phyloP scores from a whole-genome alignment of 1,140 invertebrate genomes.

The Cotesia glomerata region DNA sequence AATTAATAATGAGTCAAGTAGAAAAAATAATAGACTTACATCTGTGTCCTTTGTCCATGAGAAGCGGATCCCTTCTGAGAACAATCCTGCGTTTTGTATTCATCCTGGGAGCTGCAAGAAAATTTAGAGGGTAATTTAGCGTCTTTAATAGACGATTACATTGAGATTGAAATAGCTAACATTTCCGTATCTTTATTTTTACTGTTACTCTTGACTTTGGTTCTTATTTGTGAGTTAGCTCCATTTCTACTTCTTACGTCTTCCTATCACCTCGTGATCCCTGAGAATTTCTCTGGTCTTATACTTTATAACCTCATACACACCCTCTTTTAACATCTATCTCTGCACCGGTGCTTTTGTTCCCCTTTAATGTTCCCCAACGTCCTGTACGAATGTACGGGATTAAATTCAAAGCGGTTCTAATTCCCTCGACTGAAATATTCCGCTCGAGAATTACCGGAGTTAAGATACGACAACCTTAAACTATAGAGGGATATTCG shows the following conservation, averaged over 20 bases:
- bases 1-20: no score
- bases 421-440: no score
- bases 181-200: not conserved
- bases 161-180: constrained; percentile 2
- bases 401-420: not conserved
- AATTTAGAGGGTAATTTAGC: constrained; percentile 26
- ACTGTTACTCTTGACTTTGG: no score
- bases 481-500: not conserved
- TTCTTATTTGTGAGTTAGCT: no score
- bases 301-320: no score
- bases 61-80: constrained; percentile 74
- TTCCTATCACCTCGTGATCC: no score
- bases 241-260: not conserved
- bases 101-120: constrained; percentile 66
- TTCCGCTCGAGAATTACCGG: no score
- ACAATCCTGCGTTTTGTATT: constrained; percentile 76
- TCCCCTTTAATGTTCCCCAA: not conserved
- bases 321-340: not conserved
- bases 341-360: not conserved
- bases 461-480: no score
- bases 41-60: constrained; percentile 80
- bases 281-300: no score
- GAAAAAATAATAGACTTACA: constrained; percentile 69
- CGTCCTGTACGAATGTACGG: not conserved
- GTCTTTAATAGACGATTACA: constrained; percentile 35